These are phyloP conservation scores for Batillaria attramentaria DNA, from an alignment of 1,140 invertebrate genomes.

Conservation along the genomic window DNA sequence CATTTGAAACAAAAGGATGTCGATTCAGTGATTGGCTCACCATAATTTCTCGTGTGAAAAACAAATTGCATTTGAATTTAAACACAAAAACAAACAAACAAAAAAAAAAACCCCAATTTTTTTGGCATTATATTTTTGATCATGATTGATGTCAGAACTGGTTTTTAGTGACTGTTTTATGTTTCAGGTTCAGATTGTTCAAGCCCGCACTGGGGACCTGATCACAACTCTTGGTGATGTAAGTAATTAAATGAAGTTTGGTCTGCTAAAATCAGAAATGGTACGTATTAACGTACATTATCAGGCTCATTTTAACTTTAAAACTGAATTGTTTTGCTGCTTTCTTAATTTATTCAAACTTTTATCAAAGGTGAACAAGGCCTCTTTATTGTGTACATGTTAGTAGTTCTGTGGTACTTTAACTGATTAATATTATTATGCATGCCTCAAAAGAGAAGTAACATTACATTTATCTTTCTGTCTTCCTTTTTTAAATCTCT, in stretches of 20 bases:
- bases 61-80: neutral
- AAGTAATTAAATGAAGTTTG: conserved; percentile 6
- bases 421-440: neutral
- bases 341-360: neutral
- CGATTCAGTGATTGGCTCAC: too few species aligned
- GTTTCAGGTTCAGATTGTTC: conserved; percentile 29
- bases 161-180: neutral
- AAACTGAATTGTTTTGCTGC: neutral
- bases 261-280: neutral
- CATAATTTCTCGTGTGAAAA: too few species aligned
- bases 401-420: neutral
- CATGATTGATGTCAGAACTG: neutral
- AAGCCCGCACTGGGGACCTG: conserved; percentile 16
- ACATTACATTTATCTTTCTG: neutral
- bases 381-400: neutral
- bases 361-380: neutral
- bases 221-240: conserved; percentile 32
- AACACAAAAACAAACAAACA: neutral
- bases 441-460: neutral
- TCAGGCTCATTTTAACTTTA: neutral
- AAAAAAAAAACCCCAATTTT: neutral
- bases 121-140: neutral
- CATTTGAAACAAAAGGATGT: neutral
- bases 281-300: neutral
- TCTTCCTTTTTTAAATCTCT: conserved; percentile 30